A percentile compares a stretch with the other conserved stretches of the same genome.
Conservation (phyloP, 2,888 invertebrate species). For the Acleris literana region DNA sequence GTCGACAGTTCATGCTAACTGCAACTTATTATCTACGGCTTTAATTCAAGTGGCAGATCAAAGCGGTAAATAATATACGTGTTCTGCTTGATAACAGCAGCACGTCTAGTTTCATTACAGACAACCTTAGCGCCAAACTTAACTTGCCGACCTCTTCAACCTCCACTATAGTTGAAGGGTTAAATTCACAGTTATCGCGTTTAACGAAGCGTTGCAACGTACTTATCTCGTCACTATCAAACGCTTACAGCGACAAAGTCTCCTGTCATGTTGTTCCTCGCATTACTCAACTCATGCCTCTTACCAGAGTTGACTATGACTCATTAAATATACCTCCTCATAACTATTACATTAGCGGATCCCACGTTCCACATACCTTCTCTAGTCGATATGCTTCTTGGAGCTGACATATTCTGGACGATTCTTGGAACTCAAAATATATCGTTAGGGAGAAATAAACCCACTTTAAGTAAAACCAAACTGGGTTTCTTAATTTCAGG, state of each 20-base stretch:
- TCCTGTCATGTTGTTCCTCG: conserved; percentile 15
- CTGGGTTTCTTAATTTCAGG: conserved; percentile 2
- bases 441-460: conserved; percentile 24
- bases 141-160: no score
- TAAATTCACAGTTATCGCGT: no score
- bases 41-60: background rate
- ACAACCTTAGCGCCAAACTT: no score
- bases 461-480: conserved; percentile 2
- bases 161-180: no score
- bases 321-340: conserved; percentile 26
- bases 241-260: no score
- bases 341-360: conserved; percentile 35
- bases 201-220: no score
- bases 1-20: background rate
- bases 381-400: conserved; percentile 31
- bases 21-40: background rate
- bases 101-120: conserved; percentile 6
- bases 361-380: conserved; percentile 26
- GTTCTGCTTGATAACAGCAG: conserved; percentile 7
- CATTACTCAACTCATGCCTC: conserved; percentile 32
- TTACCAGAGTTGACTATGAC: background rate
- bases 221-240: no score
- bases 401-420: conserved; percentile 35
- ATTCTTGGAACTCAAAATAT: conserved; percentile 16
- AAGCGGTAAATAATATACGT: background rate